Evolutionary conservation across 2,113 vertebrate genomes (phyloP), one percentile per base, ranked within the genome.

Genomic region (Ellobius talpinus): DNA sequence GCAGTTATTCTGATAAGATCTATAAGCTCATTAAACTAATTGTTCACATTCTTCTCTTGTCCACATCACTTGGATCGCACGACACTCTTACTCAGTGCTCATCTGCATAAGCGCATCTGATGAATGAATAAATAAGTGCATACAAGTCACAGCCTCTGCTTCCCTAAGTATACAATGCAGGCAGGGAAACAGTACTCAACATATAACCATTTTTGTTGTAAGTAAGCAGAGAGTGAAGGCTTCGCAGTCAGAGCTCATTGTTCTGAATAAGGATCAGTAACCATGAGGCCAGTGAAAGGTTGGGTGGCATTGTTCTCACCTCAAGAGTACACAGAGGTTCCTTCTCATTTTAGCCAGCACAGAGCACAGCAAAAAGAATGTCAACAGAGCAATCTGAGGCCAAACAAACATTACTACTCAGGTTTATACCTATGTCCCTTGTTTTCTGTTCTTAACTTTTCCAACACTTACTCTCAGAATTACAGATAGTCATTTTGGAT

Each of bases 381-480:
- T 66, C 39, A 91, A 61, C 24, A 24, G 17, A 50, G 42, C 82
- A 68, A 78, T 61, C n/a, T 88, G 58, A 96, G 78, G 91, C 45
- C 89, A 96, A 89, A 96, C 89, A 94, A 89, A 96, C 45, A 92
- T 24, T 10, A 73, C 7, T 76, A 63, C 89, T 90, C 63, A 77
- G 66, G 19, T 91, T 96, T 87, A 81, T 17, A 84, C 77, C 12
- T 31, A 87, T 29, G 39, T 50, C 82, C 70, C 92, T 84, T 90
- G 47, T 82, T 89, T 68, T 89, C 55, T 91, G 91, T 81, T 72
- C 93, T 61, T 6, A 39, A 66, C 50, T 94, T 84, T 88, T 8
- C 29, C n/a, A 72, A 45, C 24, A 91, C 70, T 87, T 79, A 55
- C n/a, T 90, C 82, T 55, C 87, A 93, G 84, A 95, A 97, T 93